These are phyloP conservation scores for Alaudala cheleensis DNA, from an alignment of 2,113 vertebrate species.

Conservation along the genomic window DNA sequence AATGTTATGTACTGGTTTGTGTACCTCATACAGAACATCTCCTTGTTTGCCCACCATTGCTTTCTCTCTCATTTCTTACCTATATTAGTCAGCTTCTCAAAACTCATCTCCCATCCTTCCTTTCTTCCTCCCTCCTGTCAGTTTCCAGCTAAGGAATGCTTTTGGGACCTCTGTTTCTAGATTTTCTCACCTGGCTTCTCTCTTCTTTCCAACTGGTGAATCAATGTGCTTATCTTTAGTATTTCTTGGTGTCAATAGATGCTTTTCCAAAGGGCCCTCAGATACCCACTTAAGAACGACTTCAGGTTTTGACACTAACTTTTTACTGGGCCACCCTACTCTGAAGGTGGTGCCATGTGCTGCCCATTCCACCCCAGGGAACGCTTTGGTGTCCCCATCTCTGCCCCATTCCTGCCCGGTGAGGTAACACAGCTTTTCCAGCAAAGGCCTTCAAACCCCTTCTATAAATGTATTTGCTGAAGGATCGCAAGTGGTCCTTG, in stretches of 20 bases:
- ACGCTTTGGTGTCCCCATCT: fast-evolving
- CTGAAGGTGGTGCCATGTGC: not conserved
- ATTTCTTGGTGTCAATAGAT: not conserved
- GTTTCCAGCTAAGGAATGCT: not conserved
- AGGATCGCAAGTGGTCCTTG: not conserved
- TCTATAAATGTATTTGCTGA: not conserved
- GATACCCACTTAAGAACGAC: not conserved
- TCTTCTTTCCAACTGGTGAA: not conserved
- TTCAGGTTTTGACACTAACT: not conserved
- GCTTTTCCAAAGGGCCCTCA: not conserved
- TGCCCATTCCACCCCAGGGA: not conserved
- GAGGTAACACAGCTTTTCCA: not conserved
- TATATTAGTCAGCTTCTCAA: not conserved
- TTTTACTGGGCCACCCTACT: not conserved
- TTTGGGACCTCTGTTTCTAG: not conserved
- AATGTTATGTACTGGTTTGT: not conserved
- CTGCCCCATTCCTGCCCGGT: fast-evolving
- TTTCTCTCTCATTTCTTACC: not conserved
- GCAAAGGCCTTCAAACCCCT: not conserved
- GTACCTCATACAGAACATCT: not conserved
- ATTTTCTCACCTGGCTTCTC: not conserved
- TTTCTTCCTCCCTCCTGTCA: not conserved
- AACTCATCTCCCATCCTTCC: not conserved
- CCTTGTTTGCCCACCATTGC: not conserved
- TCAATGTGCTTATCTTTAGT: not conserved